These are phyloP conservation scores for Ondatra zibethicus DNA, from an alignment of 2,113 vertebrate species.

Conservation along the genomic window DNA sequence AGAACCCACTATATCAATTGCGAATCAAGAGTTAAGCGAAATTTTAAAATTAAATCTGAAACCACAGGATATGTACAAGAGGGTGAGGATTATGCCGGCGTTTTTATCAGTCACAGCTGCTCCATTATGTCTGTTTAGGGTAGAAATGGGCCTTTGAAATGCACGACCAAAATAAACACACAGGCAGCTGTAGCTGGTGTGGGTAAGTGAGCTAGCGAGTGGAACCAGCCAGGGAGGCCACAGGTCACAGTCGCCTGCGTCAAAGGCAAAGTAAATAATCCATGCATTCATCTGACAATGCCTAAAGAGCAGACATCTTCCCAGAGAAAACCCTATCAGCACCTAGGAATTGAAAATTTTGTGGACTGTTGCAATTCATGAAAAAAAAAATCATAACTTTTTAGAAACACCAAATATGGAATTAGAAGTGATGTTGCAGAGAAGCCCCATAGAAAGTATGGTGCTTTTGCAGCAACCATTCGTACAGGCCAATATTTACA, in stretches of 20 bases:
- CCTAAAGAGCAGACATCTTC: not conserved
- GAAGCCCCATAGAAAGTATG: not conserved
- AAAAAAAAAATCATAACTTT: not conserved
- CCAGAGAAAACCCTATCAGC: not conserved
- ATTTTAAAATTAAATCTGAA: slow-evolving; percentile 75
- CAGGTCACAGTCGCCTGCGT: slow-evolving; percentile 42
- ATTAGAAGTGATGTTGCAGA: not conserved
- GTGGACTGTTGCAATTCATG: not conserved
- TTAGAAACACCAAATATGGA: not conserved
- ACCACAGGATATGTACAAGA: slow-evolving; percentile 74
- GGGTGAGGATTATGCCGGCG: slow-evolving; percentile 77
- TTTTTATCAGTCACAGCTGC: slow-evolving; percentile 83
- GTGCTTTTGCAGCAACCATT: not conserved
- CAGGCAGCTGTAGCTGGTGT: slow-evolving; percentile 64
- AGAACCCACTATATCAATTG: not conserved
- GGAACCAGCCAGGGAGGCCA: slow-evolving; percentile 17
- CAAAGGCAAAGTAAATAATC: slow-evolving; percentile 4
- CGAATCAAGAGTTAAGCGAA: slow-evolving; percentile 76
- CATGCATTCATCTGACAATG: not conserved
- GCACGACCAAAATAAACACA: slow-evolving; percentile 80
- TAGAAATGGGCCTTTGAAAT: slow-evolving; percentile 82
- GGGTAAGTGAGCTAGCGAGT: slow-evolving; percentile 53
- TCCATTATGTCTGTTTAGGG: slow-evolving; percentile 75
- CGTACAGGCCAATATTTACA: rapidly evolving
- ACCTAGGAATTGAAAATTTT: not conserved